Percentiles rank a stretch among this genome's conserved stretches.
phyloP scores from a whole-genome alignment of 2,888 invertebrate genomes.

The Scrobipalpa costella region DNA sequence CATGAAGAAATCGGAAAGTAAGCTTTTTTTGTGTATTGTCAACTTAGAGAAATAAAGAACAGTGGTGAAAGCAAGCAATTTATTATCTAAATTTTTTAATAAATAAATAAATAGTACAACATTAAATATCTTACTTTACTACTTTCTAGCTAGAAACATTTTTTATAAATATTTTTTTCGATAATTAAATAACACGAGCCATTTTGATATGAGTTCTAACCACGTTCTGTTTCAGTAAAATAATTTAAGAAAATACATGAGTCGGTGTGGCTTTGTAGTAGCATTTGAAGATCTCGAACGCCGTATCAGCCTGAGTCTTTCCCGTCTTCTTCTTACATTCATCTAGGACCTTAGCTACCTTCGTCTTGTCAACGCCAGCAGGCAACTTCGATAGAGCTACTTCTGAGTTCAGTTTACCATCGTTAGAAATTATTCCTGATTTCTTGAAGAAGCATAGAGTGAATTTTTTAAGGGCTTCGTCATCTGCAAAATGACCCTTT shows the following conservation, averaged over 20 bases:
- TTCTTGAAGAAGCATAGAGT: constrained; percentile 73
- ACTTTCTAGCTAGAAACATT: background rate
- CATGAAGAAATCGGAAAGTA: too few relatives aligned
- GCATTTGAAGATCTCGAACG: constrained; percentile 70
- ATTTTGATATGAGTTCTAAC: background rate
- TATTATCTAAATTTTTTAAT: background rate
- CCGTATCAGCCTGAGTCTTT: constrained; percentile 61
- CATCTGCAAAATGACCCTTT: constrained; percentile 64
- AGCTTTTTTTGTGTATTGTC: too few relatives aligned
- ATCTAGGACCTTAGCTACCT: constrained; percentile 61
- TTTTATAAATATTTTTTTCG: background rate
- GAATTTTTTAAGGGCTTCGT: constrained; percentile 69
- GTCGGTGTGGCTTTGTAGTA: constrained; percentile 62
- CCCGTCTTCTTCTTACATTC: constrained; percentile 65
- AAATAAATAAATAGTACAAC: background rate
- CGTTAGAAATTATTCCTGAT: constrained; percentile 54
- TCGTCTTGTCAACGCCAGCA: constrained; percentile 57
- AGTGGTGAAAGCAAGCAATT: background rate
- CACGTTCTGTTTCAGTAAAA: background rate
- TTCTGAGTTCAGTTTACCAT: constrained; percentile 68
- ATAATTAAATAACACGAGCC: constrained; percentile 2
- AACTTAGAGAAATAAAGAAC: background rate
- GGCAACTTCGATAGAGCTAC: constrained; percentile 65
- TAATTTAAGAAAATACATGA: constrained; percentile 41
- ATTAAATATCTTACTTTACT: background rate